Conservation (phyloP, 2,113 vertebrate genomes). For the Eudorcas thomsonii region DNA sequence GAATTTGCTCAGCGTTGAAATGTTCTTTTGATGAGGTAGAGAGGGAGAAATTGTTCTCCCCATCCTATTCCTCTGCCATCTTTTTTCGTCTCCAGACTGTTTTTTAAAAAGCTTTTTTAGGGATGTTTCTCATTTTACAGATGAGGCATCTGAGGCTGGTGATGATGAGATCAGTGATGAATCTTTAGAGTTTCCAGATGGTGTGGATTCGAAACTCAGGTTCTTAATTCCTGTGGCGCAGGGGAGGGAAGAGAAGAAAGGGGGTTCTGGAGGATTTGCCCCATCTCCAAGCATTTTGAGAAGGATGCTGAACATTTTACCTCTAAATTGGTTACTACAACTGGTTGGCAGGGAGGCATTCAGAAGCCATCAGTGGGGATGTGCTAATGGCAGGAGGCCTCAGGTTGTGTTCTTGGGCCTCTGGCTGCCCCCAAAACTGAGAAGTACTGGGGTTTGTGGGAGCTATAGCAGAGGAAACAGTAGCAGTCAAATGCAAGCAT, state of each 20-base stretch:
- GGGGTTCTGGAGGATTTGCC: background rate
- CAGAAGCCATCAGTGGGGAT: accelerated
- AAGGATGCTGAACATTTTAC: background rate
- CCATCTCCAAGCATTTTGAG: background rate
- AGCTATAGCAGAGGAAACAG: background rate
- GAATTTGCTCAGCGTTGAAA: no score
- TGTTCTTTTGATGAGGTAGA: no score
- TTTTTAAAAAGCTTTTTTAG: background rate
- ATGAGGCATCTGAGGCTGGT: background rate
- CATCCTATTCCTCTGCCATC: no score
- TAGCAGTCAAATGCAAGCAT: background rate
- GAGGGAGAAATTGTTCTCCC: no score
- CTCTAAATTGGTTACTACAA: background rate
- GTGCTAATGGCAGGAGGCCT: background rate
- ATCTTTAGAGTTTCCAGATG: background rate
- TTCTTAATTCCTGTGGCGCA: background rate
- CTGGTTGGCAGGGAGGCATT: no score
- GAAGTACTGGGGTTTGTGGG: background rate
- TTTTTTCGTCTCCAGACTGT: no score
- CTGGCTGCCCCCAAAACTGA: background rate
- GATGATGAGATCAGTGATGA: background rate
- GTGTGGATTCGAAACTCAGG: background rate
- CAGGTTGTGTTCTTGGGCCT: background rate
- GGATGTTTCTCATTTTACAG: background rate
- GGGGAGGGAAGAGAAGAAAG: background rate